phyloP scores from a whole-genome alignment of 2,113 vertebrate genomes.

The Nyctereutes procyonoides region DNA sequence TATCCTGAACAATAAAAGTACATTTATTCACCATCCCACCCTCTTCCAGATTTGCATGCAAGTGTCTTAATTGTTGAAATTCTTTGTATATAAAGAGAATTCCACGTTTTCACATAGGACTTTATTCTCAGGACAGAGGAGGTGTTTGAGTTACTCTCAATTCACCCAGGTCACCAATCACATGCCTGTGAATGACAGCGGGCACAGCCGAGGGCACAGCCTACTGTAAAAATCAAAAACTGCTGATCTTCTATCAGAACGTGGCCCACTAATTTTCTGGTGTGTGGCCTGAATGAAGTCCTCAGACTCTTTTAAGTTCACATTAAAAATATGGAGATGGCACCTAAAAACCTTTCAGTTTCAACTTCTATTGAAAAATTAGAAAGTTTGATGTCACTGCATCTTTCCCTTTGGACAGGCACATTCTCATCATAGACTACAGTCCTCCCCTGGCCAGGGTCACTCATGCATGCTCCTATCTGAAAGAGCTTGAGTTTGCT shows the following conservation, averaged over 20 bases:
- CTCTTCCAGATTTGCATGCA: neutral
- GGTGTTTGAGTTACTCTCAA: neutral
- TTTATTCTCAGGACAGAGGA: neutral
- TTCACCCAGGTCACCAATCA: neutral
- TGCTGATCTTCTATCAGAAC: neutral
- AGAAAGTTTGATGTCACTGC: neutral
- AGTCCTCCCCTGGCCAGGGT: neutral
- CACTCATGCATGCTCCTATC: neutral
- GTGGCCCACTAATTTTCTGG: neutral
- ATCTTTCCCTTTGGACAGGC: neutral
- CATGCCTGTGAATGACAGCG: neutral
- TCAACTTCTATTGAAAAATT: neutral
- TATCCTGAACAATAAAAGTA: neutral
- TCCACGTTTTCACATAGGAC: neutral
- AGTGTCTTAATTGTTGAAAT: neutral
- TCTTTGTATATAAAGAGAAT: neutral
- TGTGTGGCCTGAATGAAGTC: neutral
- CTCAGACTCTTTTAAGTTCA: neutral
- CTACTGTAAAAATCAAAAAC: neutral
- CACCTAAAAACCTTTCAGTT: constrained; percentile 24
- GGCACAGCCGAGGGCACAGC: neutral
- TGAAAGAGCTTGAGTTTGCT: neutral
- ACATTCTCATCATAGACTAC: neutral
- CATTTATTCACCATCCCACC: neutral
- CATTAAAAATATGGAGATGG: neutral